phyloP scores from a whole-genome alignment of 2,113 vertebrate species.

The Anolis carolinensis region DNA sequence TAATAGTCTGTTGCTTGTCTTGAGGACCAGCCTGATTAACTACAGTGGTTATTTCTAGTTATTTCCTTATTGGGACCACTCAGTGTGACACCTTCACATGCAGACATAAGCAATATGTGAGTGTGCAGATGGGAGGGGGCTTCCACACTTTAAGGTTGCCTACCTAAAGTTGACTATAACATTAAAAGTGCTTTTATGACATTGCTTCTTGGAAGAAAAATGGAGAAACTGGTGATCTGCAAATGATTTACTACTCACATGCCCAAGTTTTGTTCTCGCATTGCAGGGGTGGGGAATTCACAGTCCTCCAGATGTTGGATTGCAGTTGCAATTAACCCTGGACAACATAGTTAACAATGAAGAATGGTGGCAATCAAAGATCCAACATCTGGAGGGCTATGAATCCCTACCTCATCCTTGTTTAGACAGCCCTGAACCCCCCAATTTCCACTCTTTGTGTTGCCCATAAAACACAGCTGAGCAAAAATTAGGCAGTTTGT shows the following conservation, averaged over 20 bases:
- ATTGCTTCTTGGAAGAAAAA: not conserved
- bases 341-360: no score
- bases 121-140: no score
- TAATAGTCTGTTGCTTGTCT: not conserved
- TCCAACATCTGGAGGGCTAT: no score
- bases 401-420: not conserved
- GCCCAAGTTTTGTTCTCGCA: not conserved
- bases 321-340: no score
- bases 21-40: not conserved
- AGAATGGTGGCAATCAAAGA: no score
- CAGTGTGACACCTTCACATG: not conserved
- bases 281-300: no score
- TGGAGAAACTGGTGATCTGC: not conserved
- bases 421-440: no score
- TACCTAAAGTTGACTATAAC: not conserved
- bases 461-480: not conserved
- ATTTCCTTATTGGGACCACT: not conserved
- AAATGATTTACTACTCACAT: not conserved
- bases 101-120: not conserved
- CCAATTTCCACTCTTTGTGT: not conserved
- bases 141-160: not conserved
- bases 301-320: no score
- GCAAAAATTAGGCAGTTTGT: not conserved
- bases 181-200: not conserved
- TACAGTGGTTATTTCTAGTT: not conserved